A percentile compares a stretch with the other conserved stretches of the same genome.
Conservation (phyloP, 64 coral and sea anemone genomes). For the Pocillopora damicornis region DNA sequence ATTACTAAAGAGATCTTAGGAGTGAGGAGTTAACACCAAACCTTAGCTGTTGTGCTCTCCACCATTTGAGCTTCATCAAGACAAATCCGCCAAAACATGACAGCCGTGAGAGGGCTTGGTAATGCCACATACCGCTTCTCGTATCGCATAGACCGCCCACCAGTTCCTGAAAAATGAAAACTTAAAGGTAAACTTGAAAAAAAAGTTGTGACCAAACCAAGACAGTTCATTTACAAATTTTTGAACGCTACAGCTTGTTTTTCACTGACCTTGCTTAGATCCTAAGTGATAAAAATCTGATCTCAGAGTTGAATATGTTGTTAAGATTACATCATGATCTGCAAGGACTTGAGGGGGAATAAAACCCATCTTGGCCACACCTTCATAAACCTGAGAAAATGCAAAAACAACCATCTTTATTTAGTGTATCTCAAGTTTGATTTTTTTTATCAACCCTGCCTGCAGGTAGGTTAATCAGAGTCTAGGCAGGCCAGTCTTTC, state of each 20-base stretch:
- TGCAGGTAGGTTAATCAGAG: too few relatives aligned
- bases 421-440: too few relatives aligned
- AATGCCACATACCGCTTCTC: constrained; percentile 73
- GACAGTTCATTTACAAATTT: not conserved
- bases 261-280: constrained; percentile 58
- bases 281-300: constrained; percentile 84
- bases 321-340: constrained; percentile 92
- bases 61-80: constrained; percentile 99
- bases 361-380: constrained; percentile 89
- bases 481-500: too few relatives aligned
- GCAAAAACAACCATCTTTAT: not conserved
- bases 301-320: constrained; percentile 85
- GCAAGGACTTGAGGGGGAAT: constrained; percentile 76
- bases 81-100: constrained; percentile 96
- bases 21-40: not conserved
- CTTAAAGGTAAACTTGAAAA: too few relatives aligned
- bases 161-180: constrained; percentile 17
- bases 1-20: too few relatives aligned
- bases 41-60: constrained; percentile 98
- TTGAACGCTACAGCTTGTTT: not conserved
- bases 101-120: constrained; percentile 77
- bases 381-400: constrained; percentile 76
- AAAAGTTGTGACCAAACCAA: not conserved
- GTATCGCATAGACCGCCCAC: constrained; percentile 44
- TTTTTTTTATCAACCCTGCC: too few relatives aligned